A percentile compares a stretch with the other conserved stretches of the same genome.
Conservation (phyloP, 2,797 vertebrate species). For the Spondyliosoma cantharus region DNA sequence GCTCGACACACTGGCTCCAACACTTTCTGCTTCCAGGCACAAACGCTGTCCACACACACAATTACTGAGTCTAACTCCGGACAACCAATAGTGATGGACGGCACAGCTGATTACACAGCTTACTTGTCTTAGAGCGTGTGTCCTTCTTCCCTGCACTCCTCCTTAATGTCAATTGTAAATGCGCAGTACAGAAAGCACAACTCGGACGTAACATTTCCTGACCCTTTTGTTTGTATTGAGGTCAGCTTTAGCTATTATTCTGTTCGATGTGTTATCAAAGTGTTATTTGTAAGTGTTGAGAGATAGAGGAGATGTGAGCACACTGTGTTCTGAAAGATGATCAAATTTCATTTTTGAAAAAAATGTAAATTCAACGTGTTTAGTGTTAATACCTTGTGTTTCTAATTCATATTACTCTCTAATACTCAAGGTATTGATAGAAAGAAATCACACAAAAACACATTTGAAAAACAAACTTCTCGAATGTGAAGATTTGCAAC, state of each 20-base stretch:
- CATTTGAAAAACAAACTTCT: not conserved
- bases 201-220: no score
- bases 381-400: no score
- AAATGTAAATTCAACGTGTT: constrained; percentile 1
- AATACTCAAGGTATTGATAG: not conserved
- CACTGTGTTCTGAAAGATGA: not conserved
- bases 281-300: not conserved
- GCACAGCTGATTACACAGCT: not conserved
- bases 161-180: not conserved
- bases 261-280: no score
- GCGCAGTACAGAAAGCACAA: not conserved
- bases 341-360: not conserved
- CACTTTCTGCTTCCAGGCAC: constrained; percentile 8
- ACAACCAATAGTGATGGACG: not conserved
- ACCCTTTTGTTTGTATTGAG: not conserved
- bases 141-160: not conserved
- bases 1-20: not conserved
- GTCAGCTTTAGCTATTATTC: not conserved
- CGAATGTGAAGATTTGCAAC: not conserved
- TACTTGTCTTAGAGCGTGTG: not conserved
- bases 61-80: not conserved
- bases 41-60: not conserved
- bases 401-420: not conserved
- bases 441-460: not conserved
- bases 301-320: not conserved